Base-by-base conservation (phyloP, 2,113 vertebrate genomes). In the Ivindomyrus marchei region DNA sequence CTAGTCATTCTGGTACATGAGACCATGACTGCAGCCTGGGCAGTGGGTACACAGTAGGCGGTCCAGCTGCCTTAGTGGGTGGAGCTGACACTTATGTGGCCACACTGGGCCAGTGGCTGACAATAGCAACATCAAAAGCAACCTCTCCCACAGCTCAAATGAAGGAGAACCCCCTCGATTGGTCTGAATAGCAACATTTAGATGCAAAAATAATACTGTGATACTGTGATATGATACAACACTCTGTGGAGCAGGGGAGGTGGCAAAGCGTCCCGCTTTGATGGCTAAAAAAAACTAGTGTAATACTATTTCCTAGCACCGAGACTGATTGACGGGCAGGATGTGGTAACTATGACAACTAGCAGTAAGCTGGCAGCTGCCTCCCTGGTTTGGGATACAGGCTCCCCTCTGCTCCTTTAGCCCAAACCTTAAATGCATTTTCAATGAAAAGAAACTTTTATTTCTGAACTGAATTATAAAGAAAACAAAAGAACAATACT, bases 31-130 rank as follows among this genome's bases (percentile, higher is more conserved):
- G 47, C n/a, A 87, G 89, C 89, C 58, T 49, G 88, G 88, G 90
- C 58, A 50, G n/a, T 89, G 89, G 85, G 87, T 58, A 66, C 39
- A 10, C 85, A 56, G 45, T 62, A 53, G 17, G 87, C 85, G 87
- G 88, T 56, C 89, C 74, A 52, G 84, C 13, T 46, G 58, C 66
- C 91, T 70, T 47, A 47, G 62, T 56, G 47, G 89, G 58, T 7
- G 1, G 87, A 87, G 85, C 83, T 66, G 80, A 83, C 46, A 80
- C 52, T 70, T 88, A 46, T 88, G 89, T 58, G 84, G 66, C 85
- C 80, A 91, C 89, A 90, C 88, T 58, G 88, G 58, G 50, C 80
- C 13, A 70, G 31, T 89, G 91, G 90, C 86, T 91, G 91, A 91
- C 92, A 91, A 91, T 77, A 27, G 10, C 85, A 24, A 53, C 49